phyloP scores from a whole-genome alignment of 2,797 vertebrate species.

The Gadopsis bispinosus region DNA sequence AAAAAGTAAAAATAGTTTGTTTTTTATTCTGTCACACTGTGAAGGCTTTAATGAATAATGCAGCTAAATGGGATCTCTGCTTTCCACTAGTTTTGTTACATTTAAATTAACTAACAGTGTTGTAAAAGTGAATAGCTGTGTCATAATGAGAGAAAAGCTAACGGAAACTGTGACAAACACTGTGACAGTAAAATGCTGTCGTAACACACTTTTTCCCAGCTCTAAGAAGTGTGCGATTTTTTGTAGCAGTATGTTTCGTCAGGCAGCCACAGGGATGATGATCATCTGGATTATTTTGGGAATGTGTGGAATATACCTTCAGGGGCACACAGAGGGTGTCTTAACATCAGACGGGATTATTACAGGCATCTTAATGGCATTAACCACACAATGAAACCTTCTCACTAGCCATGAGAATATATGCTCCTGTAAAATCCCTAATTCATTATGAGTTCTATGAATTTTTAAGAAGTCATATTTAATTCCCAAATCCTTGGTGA shows the following conservation, averaged over 20 bases:
- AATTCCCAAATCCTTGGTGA: too few relatives aligned
- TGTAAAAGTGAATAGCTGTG: background rate
- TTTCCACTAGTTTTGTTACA: background rate
- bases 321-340: background rate
- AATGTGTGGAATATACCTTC: background rate
- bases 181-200: background rate
- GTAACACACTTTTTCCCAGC: conserved; percentile 3
- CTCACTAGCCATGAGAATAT: background rate
- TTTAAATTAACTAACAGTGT: background rate
- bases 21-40: background rate
- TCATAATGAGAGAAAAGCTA: background rate
- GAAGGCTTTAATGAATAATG: background rate
- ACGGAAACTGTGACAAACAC: background rate
- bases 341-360: background rate
- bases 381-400: background rate
- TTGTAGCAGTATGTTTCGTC: background rate
- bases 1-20: background rate
- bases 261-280: background rate
- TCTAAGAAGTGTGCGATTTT: background rate
- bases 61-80: background rate
- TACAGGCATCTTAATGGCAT: background rate
- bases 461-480: too few relatives aligned
- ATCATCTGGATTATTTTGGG: too few relatives aligned
- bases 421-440: background rate
- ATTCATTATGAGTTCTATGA: too few relatives aligned